A percentile compares a stretch with the other conserved stretches of the same genome.
These are phyloP conservation scores for Phymastichus coffea DNA, from an alignment of 1,140 invertebrate genomes.

Conservation along the genomic window DNA sequence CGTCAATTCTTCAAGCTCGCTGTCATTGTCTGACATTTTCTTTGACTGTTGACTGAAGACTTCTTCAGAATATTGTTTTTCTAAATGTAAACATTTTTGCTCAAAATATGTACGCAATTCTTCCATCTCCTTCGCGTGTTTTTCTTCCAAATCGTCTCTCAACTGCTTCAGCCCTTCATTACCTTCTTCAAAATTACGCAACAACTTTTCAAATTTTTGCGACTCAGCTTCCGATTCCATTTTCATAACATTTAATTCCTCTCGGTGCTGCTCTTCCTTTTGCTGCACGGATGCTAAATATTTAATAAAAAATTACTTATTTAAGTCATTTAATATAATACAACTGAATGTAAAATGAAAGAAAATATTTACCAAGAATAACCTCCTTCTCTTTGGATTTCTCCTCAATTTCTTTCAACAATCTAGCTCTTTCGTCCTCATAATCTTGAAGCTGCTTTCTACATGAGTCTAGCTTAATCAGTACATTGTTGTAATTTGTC, in stretches of 20 bases:
- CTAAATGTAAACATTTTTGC: constrained; percentile 72
- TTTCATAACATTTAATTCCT: constrained; percentile 47
- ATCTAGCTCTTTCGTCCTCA: constrained; percentile 32
- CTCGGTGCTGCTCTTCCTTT: constrained; percentile 49
- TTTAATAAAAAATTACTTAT: neutral
- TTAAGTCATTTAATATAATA: neutral
- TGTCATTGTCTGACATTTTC: constrained; percentile 57
- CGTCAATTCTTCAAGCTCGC: constrained; percentile 50
- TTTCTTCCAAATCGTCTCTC: constrained; percentile 59
- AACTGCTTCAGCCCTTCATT: constrained; percentile 57
- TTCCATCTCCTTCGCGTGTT: constrained; percentile 73
- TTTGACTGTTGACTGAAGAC: constrained; percentile 69
- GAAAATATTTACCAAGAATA: constrained; percentile 15
- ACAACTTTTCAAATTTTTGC: constrained; percentile 43
- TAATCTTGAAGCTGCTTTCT: constrained; percentile 32
- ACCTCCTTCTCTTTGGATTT: constrained; percentile 29
- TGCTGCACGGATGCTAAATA: constrained; percentile 31
- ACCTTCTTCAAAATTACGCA: constrained; percentile 52
- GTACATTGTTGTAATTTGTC: constrained; percentile 31
- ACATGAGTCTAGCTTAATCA: constrained; percentile 31
- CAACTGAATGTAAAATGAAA: neutral
- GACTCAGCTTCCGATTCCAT: constrained; percentile 33
- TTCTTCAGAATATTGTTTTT: constrained; percentile 74
- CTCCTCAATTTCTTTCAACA: constrained; percentile 26
- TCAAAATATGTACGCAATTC: constrained; percentile 76